Base-by-base conservation (phyloP, 2,113 vertebrate species). In the Lepus americanus region DNA sequence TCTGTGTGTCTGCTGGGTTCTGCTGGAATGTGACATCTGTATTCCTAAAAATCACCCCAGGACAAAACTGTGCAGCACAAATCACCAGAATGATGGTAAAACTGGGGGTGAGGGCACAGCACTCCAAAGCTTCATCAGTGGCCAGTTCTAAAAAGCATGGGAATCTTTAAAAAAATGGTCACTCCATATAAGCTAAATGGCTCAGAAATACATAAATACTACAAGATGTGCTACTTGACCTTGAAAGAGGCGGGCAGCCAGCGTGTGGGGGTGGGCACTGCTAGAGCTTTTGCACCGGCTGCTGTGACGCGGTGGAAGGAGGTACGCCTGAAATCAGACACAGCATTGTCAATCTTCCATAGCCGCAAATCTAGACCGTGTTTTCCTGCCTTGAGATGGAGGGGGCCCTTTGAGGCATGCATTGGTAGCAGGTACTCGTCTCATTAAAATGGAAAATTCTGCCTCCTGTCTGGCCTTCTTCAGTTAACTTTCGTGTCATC, bases 71-170 rank as follows among this genome's bases (percentile, higher is more conserved):
- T 14, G 44, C 31, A 55, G 44, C 72, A 78, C 80, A 90, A 87
- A 63, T 10, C 61, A 88, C 2, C 9, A 23, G 39, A 14, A 11
- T 81, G 55, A 44, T 44, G 44, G 39, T 13, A 72, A 70, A 94
- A 88, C 44, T 73, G n/a, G 19, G 17, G 3, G 19, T 44, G 53
- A 81, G 23, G 29, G 31, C 3, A 66, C 61, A 80, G 44, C 36
- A 36, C 78, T 88, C 77, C 81, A 90, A 94, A 81, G 61, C 27
- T 23, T 92, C 19, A 74, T 51, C 2, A 73, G 36, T 87, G 59
- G 77, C 70, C 76, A 6, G 17, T 78, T 74, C 27, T 73, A 4
- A 17, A 49, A 89, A 79, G 31, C 4, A 16, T 39, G 63, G 36
- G 82, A 61, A 78, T 76, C 70, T 70, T 63, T 63, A 36, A 29